Percentiles rank a stretch among this genome's conserved stretches.
Evolutionary conservation across 2,113 vertebrate species (phyloP).

Genomic region (Galbula dea): DNA sequence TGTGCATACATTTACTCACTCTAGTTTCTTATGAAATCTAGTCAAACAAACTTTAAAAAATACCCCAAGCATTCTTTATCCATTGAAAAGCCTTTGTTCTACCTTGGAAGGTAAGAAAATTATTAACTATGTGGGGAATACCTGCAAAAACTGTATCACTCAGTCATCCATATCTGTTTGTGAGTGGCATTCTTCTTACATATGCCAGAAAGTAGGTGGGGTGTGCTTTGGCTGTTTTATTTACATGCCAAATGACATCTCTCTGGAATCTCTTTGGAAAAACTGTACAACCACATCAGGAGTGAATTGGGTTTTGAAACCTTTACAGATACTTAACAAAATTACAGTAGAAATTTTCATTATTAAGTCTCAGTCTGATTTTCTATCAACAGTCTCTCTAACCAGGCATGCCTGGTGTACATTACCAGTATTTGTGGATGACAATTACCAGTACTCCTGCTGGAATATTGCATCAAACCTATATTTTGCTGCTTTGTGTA

Average conservation of each 20-base stretch:
- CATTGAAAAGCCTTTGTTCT: background rate
- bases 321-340: background rate
- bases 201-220: too few species aligned
- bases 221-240: background rate
- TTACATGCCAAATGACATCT: background rate
- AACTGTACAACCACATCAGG: background rate
- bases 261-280: background rate
- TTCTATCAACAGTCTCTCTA: background rate
- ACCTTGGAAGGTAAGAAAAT: background rate
- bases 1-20: background rate
- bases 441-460: background rate
- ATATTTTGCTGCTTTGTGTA: background rate
- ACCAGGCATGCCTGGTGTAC: accelerated
- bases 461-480: background rate
- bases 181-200: background rate
- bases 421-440: background rate
- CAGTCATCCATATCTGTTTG: background rate
- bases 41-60: background rate
- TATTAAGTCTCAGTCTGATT: background rate
- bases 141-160: background rate
- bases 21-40: background rate
- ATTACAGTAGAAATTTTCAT: background rate
- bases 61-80: background rate
- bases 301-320: background rate
- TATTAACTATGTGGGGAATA: background rate